Base-by-base conservation (phyloP, 2,113 vertebrate genomes). In the Phrynocephalus versicolor region DNA sequence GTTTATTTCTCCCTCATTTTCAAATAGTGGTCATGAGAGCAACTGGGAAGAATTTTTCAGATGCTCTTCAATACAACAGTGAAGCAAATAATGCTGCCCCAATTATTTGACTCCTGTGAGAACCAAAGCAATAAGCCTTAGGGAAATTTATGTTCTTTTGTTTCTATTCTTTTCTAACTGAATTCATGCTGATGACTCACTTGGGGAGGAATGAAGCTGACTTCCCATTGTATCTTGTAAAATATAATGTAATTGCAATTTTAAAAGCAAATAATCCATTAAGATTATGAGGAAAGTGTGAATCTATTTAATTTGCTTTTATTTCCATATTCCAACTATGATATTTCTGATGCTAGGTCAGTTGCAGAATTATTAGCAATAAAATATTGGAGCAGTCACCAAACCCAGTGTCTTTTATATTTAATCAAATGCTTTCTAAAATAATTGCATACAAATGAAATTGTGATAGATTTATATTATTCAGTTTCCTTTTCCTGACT, bases 71-170 rank as follows among this genome's bases (percentile, higher is more conserved):
- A 79, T 62, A 79, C 79, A 65, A 55, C 35, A 79, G 35, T 72
- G 65, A 79, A 71, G 65, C 84, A 85, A 85, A 85, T 85, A 85
- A 85, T 79, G 84, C n/a, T 70, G 45, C 70, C 67, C 67, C 84
- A 85, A 85, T 85, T 85, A 85, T 79, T 79, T 79, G 67, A 85
- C 60, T 85, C 84, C 45, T 71, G 37, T 79, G 84, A 76, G 84
- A 85, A 45, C 76, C 60, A 71, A 71, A 85, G 69, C 37, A 72
- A 81, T 67, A 86, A 74, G 72, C 62, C 79, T 81, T 25, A 13
- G 79, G 85, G 79, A 75, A 84, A 81, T 33, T 81, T 86, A 33
- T 76, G 25, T 69, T 67, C 45, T 75, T 81, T 81, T 86, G 71
- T 81, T 81, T 69, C 60, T 81, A 37, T 82, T 58, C 45, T 76